Percentiles rank a stretch among this genome's conserved stretches.
phyloP scores from a whole-genome alignment of 2,888 invertebrate genomes.

The Noctua comes region DNA sequence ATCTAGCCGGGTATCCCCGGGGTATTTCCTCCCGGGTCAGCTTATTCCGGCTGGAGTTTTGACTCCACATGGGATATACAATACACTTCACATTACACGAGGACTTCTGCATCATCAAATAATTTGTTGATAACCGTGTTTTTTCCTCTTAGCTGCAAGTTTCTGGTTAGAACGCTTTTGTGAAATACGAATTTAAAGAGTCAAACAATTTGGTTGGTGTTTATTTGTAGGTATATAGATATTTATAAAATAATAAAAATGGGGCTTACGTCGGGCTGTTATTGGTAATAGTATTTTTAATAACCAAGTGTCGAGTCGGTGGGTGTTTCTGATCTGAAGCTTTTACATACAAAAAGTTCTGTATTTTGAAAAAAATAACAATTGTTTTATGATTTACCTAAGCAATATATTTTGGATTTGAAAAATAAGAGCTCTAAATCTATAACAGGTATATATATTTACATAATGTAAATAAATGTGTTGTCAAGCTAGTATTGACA shows the following conservation, averaged over 20 bases:
- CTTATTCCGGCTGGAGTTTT: slow-evolving; percentile 19
- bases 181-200: not conserved
- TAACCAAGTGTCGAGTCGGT: not conserved
- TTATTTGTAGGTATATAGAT: not conserved
- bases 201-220: not conserved
- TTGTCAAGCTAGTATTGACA: not conserved
- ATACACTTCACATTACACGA: slow-evolving; percentile 36
- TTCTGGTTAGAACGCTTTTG: not conserved
- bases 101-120: slow-evolving; percentile 55
- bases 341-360: not conserved
- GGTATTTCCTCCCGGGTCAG: slow-evolving; percentile 26
- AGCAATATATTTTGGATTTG: not conserved
- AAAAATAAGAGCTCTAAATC: not conserved
- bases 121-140: slow-evolving; percentile 46
- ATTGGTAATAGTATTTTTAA: not conserved
- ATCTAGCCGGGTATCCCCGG: slow-evolving; percentile 30
- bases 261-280: not conserved
- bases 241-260: not conserved
- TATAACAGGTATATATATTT: not conserved
- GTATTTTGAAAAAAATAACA: not conserved
- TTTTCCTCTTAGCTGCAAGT: slow-evolving; percentile 15
- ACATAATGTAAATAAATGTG: too few species aligned
- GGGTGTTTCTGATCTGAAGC: not conserved
- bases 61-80: slow-evolving; percentile 36
- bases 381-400: not conserved